Evolutionary conservation across 2,888 invertebrate species (phyloP), one percentile per base, ranked within the genome.

Genomic region (Spodoptera littoralis): DNA sequence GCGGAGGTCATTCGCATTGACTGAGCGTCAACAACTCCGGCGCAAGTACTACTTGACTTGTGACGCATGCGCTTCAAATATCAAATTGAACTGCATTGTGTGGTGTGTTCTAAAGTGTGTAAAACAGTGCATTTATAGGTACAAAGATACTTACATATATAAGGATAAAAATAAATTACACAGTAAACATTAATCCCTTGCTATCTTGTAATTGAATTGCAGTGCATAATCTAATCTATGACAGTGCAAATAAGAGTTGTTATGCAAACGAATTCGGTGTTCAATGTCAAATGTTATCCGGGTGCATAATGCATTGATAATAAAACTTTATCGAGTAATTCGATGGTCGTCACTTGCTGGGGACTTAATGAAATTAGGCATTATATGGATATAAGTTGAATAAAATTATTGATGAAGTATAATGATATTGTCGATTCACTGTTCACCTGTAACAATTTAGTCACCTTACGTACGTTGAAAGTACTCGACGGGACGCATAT

Each of bases 301-400:
- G 52, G n/a, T 47, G 45, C 47, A 58, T 1, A 47, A 47, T 59
- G 69, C 55, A 55, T 48, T 11, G 30, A 13, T 74, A 49, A 69
- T 22, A 46, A 43, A 3, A 18, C 5, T 48, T 52, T 51, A 72
- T 65, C 56, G 72, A 51, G n/a, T 51, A 58, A 45, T 27, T 43
- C 43, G 51, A 44, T 4, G 43, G 48, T 42, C 30, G 46, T 22
- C 27, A 42, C 65, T 45, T 50, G 56, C 0, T 46, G 11, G 9
- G 22, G 43, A 59, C 71, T 71, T 59, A 55, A 56, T 56, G 55
- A 22, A 43, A 72, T 24, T 47, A 52, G 30, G 51, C 54, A 58
- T 72, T 69, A 61, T 44, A 62, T 59, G 61, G 42, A 65, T 61
- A 65, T 70, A 51, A 64, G 60, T 49, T 68, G 54, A 56, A 65